phyloP scores from a whole-genome alignment of 1,140 invertebrate species.

The Capitella teleta region DNA sequence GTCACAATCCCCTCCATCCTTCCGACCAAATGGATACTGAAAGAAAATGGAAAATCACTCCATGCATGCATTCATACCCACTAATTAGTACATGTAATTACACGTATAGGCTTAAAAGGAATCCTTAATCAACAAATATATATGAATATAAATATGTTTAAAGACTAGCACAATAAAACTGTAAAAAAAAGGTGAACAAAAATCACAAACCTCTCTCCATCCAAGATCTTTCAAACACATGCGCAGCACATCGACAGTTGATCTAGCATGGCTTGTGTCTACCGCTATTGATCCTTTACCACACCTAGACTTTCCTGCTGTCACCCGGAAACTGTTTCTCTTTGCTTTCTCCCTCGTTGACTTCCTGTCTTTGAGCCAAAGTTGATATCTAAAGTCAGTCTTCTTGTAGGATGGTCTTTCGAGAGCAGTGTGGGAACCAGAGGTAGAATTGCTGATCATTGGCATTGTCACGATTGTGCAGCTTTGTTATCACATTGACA shows the following conservation, averaged over 20 bases:
- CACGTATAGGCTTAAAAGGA: neutral
- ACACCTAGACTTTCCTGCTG: too few relatives aligned
- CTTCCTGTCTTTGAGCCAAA: neutral
- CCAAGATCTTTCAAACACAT: conserved; percentile 31
- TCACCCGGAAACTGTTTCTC: neutral
- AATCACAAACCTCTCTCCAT: conserved; percentile 34
- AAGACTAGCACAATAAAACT: neutral
- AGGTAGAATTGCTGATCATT: too few relatives aligned
- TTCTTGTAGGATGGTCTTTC: neutral
- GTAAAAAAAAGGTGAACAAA: neutral
- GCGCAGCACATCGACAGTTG: conserved; percentile 32
- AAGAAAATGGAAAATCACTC: neutral
- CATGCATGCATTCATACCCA: neutral
- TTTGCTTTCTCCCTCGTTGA: neutral
- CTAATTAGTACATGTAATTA: neutral
- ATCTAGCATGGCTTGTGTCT: conserved; percentile 33
- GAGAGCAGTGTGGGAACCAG: too few relatives aligned
- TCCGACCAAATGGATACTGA: neutral
- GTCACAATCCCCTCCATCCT: neutral
- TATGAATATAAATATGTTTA: neutral
- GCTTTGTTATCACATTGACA: too few relatives aligned
- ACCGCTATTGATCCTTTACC: conserved; percentile 10
- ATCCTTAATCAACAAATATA: neutral
- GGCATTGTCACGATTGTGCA: too few relatives aligned
- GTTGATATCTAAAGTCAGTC: neutral